Evolutionary conservation across 2,797 vertebrate species (phyloP), one percentile per base, ranked within the genome.

Genomic region (Tolypeutes matacus): DNA sequence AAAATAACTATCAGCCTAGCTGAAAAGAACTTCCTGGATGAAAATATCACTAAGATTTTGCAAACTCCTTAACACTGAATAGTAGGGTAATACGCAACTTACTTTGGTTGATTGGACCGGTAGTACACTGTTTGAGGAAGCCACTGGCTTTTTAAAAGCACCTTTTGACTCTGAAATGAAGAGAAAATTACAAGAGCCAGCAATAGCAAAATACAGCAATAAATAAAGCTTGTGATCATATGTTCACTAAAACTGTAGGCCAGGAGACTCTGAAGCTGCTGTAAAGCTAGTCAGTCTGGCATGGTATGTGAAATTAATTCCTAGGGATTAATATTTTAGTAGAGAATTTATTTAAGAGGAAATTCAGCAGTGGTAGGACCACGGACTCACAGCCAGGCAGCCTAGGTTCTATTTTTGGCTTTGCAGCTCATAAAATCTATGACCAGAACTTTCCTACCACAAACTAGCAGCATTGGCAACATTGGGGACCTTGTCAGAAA

Each of bases 11-110:
- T 34, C 18, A 93, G 18, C 8, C 56, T 85, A 69, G 46, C 13
- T 84, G 60, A 70, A 90, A 94, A 84, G 46, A 72, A 91, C n/a
- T 84, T 90, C 64, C 34, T 34, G 49, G 64, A 72, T 77, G 25
- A 72, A 93, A 77, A 39, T 3, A 21, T 67, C 17, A 78, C 36
- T 46, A 51, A 76, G 17, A 78, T 36, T 94, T 80, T 25, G 31
- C 21, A 53, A 42, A 56, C 42, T 31, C 23, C 36, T 78, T 69
- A 85, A 25, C 46, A n/a, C 15, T 53, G 36, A 60, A 67, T 14
- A 53, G 56, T 34, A 93, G 36, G 29, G 15, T 56, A 36, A 31
- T 25, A 34, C 9, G 36, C 85, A 76, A 86, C 34, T 75, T 67
- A 3, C 51, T 91, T n/a, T 5, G 5, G 29, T 49, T 89, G 42